phyloP scores from a whole-genome alignment of 2,888 invertebrate species.

The Andricus curvator region DNA sequence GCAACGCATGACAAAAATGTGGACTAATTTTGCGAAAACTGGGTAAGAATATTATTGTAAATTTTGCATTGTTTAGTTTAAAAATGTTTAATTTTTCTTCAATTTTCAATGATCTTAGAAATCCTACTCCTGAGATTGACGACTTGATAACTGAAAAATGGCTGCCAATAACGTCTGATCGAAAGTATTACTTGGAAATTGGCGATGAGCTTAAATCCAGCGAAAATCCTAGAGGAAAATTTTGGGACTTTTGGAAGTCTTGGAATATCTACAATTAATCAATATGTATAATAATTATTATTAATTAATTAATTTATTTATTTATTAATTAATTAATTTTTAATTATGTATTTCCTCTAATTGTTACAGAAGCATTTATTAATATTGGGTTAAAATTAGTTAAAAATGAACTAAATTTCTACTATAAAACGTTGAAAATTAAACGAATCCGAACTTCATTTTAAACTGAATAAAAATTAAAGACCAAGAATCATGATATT shows the following conservation, averaged over 20 bases:
- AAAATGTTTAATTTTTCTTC: background rate
- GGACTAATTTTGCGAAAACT: slow-evolving; percentile 70
- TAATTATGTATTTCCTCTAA: too few relatives aligned
- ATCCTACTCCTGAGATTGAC: slow-evolving; percentile 63
- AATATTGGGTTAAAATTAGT: too few relatives aligned
- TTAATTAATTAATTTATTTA: too few relatives aligned
- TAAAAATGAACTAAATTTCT: too few relatives aligned
- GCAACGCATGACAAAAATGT: slow-evolving; percentile 65
- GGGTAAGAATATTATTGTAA: slow-evolving; percentile 58
- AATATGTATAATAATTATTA: too few relatives aligned
- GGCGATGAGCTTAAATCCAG: slow-evolving; percentile 51
- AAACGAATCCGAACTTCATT: too few relatives aligned
- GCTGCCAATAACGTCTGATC: slow-evolving; percentile 56
- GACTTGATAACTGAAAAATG: slow-evolving; percentile 58
- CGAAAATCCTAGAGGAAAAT: slow-evolving; percentile 47
- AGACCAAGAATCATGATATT: too few relatives aligned
- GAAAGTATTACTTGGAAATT: slow-evolving; percentile 63
- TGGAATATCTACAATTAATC: background rate
- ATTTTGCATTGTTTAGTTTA: background rate
- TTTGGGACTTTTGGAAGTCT: slow-evolving; percentile 59
- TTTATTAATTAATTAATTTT: too few relatives aligned
- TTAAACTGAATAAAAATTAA: too few relatives aligned
- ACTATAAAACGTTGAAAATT: too few relatives aligned
- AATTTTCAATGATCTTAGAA: slow-evolving; percentile 49
- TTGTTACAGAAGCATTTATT: too few relatives aligned